Evolutionary conservation across 2,888 invertebrate genomes (phyloP), one percentile per base, ranked within the genome.

Genomic region (Perizoma flavofasciatum): DNA sequence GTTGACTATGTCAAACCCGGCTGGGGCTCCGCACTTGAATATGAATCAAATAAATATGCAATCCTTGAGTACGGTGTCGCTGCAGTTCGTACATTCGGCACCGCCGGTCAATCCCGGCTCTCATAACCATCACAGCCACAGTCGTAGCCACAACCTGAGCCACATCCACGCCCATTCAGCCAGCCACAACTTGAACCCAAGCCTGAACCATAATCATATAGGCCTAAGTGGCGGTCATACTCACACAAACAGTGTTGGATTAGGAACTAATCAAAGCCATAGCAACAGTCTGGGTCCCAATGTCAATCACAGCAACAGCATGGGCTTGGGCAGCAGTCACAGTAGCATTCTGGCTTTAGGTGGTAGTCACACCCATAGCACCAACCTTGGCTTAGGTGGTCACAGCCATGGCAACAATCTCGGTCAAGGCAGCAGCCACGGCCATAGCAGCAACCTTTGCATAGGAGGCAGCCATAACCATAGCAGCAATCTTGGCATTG

Each of bases 1-100:
- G 53, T 73, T 86, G 71, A 86, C 82, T 72, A 82, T 85, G 81
- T 78, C 85, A 60, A 87, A 82, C 69, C 71, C 82, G 63, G 75
- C 75, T 60, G 80, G 74, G 62, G 72, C 75, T 57, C 83, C 78
- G 68, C 83, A 82, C 65, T 76, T 85, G 59, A 79, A 72, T 65
- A 75, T 78, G 64, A 83, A 77, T 75, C 83, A 79, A 76, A 82
- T 85, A 66, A 86, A 82, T 78, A 75, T 85, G 70, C 85, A 79
- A 70, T 68, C 82, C 54, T 67, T 85, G 71, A 85, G 81, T 67
- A 86, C 82, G 69, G 73, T 84, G 64, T 81, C 85, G 59, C 73
- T 86, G 75, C 83, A 82, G 72, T 83, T 83, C 67, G 66, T 85
- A 69, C 80, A 77, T 65, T 76, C 85, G 64, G 57, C 58, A 43